These are phyloP conservation scores for Acipenser ruthenus DNA, from an alignment of 2,797 vertebrate species.

Conservation along the genomic window DNA sequence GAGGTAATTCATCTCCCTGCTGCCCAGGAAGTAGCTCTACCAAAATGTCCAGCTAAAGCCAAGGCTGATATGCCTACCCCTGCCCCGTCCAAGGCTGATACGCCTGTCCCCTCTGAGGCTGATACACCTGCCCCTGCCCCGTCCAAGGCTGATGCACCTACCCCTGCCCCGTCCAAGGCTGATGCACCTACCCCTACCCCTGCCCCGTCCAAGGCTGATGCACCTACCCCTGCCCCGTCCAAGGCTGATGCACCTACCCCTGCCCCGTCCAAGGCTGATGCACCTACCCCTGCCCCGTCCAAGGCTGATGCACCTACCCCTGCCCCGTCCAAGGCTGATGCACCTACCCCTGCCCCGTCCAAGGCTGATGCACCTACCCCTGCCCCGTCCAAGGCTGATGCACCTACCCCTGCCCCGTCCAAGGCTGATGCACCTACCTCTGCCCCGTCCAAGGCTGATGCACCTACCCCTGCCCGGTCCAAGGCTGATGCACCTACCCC, in stretches of 20 bases:
- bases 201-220: no score
- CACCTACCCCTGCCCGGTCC: conserved; percentile 15
- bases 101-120: conserved; percentile 18
- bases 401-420: conserved; percentile 7
- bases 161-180: not conserved
- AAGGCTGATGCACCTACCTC: conserved; percentile 16
- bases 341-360: not conserved
- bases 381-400: conserved; percentile 14
- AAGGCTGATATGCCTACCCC: no score
- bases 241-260: conserved; percentile 10
- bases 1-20: not conserved
- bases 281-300: not conserved
- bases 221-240: conserved; percentile 21
- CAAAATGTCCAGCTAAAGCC: not conserved
- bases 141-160: no score
- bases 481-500: conserved; percentile 24
- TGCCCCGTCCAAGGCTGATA: not conserved
- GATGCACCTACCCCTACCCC: no score
- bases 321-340: conserved; percentile 15
- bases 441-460: not conserved
- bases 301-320: not conserved
- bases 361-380: conserved; percentile 11
- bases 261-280: conserved; percentile 9
- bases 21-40: no score
- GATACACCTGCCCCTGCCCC: no score